These are phyloP conservation scores for Drosophila setifemur DNA, from an alignment of 1,140 invertebrate genomes.

Conservation along the genomic window DNA sequence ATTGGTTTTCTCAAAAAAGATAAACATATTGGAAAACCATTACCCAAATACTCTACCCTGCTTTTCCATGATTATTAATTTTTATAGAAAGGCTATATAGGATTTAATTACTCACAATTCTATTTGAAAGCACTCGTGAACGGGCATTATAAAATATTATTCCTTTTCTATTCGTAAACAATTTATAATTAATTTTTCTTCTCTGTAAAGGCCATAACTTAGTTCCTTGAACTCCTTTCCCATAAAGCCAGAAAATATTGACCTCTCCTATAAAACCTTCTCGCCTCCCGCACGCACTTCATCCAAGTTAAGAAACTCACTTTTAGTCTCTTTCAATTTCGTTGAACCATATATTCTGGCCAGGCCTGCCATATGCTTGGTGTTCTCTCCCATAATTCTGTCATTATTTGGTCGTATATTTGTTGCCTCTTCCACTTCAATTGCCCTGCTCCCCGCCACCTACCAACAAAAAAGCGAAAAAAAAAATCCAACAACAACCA, in stretches of 20 bases:
- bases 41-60: too few relatives aligned
- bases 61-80: too few relatives aligned
- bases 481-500: slow-evolving; percentile 20
- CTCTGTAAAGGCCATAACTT: too few relatives aligned
- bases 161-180: too few relatives aligned
- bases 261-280: not conserved
- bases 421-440: slow-evolving; percentile 46
- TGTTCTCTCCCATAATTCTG: slow-evolving; percentile 50
- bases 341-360: slow-evolving; percentile 3
- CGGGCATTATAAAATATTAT: too few relatives aligned
- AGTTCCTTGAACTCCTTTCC: too few relatives aligned
- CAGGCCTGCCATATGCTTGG: slow-evolving; percentile 48
- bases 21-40: too few relatives aligned
- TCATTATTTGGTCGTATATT: slow-evolving; percentile 67
- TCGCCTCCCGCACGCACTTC: not conserved
- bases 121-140: too few relatives aligned
- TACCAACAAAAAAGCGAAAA: not conserved
- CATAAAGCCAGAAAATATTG: not conserved
- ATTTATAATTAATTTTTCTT: too few relatives aligned
- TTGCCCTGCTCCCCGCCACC: not conserved
- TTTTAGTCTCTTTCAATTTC: slow-evolving; percentile 16
- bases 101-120: too few relatives aligned
- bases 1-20: too few relatives aligned
- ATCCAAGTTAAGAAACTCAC: not conserved
- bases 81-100: too few relatives aligned